Conservation (phyloP, 2,797 vertebrate species). For the Rachycentron canadum region DNA sequence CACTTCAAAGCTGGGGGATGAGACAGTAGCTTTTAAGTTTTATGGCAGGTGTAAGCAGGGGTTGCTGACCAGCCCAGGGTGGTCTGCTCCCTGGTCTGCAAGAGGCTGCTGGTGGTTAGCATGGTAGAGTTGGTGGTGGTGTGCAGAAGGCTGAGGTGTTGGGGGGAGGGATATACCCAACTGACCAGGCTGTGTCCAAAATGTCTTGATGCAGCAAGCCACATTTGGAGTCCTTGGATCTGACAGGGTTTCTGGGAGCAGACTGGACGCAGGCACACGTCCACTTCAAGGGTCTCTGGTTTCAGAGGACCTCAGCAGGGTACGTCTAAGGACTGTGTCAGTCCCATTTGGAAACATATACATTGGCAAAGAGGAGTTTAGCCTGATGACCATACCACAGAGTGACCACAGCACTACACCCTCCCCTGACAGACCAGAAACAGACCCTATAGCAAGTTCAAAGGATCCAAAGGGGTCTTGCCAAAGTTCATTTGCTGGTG, state of each 20-base stretch:
- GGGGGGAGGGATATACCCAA: slow-evolving; percentile 71
- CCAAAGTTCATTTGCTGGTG: slow-evolving; percentile 79
- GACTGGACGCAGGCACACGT: slow-evolving; percentile 91
- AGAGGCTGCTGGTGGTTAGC: slow-evolving; percentile 74
- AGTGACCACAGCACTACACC: slow-evolving; percentile 72
- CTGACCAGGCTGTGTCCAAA: slow-evolving; percentile 84
- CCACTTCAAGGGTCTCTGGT: slow-evolving; percentile 99
- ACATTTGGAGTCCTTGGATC: slow-evolving; percentile 84
- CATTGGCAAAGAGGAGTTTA: slow-evolving; percentile 84
- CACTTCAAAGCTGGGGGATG: slow-evolving; percentile 93
- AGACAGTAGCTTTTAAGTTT: slow-evolving; percentile 95
- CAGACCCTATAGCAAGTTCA: slow-evolving; percentile 83
- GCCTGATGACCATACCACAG: slow-evolving; percentile 82
- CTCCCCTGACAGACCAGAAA: slow-evolving; percentile 79
- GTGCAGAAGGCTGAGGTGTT: slow-evolving; percentile 41
- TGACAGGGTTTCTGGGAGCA: slow-evolving; percentile 84
- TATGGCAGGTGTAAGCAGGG: slow-evolving; percentile 96
- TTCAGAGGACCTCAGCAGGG: slow-evolving; percentile 98
- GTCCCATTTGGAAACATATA: slow-evolving; percentile 86
- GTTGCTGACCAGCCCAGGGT: slow-evolving; percentile 93
- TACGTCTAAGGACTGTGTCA: slow-evolving; percentile 86
- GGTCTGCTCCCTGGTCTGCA: slow-evolving; percentile 87
- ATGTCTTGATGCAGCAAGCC: slow-evolving; percentile 87
- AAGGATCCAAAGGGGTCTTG: slow-evolving; percentile 79
- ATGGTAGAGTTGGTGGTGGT: slow-evolving; percentile 61